Evolutionary conservation across 2,113 vertebrate genomes (phyloP), one percentile per base, ranked within the genome.

Genomic region (Heteronetta atricapilla): DNA sequence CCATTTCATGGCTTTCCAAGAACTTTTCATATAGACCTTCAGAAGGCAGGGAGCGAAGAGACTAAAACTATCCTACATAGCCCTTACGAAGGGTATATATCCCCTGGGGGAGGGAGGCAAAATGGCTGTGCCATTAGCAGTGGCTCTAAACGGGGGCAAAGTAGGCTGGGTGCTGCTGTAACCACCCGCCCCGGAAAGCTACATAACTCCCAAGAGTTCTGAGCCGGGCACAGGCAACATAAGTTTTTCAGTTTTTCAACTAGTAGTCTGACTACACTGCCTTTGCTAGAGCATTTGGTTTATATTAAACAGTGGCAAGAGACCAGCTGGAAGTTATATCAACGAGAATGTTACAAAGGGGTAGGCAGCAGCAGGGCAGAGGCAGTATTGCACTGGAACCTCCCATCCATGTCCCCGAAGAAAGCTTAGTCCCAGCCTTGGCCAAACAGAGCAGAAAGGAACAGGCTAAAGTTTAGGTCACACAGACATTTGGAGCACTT

Each of bases 221-320:
- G 28, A 88, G 33, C 52, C 46, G 34, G 29, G 58, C 58, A 92
- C 26, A 86, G 74, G n/a, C 50, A 83, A 26, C 2, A 2, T 26
- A 72, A 75, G 17, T 34, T 89, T 86, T 88, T 67, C 42, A 85
- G 44, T 34, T 72, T 96, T 92, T 86, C 52, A 79, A 33, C 48
- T 64, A 78, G 50, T 77, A 75, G 38, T 40, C 69, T 86, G 83
- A 78, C 34, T 62, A 22, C 4, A 7, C 70, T 89, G 89, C 33
- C 53, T 94, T 72, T 86, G 31, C 76, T 86, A 44, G 34, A 95
- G 90, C 90, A 94, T 94, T 96, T 94, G 95, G 77, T 90, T 97
- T 92, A 19, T 76, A 92, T 82, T 92, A 95, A 86, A 44, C 26
- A 53, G 83, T 87, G 86, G 83, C 93, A 94, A 76, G 34, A 92